Percentiles rank a stretch among this genome's conserved stretches.
Evolutionary conservation across 2,797 vertebrate species (phyloP).

Genomic region (Epinephelus malabaricus): DNA sequence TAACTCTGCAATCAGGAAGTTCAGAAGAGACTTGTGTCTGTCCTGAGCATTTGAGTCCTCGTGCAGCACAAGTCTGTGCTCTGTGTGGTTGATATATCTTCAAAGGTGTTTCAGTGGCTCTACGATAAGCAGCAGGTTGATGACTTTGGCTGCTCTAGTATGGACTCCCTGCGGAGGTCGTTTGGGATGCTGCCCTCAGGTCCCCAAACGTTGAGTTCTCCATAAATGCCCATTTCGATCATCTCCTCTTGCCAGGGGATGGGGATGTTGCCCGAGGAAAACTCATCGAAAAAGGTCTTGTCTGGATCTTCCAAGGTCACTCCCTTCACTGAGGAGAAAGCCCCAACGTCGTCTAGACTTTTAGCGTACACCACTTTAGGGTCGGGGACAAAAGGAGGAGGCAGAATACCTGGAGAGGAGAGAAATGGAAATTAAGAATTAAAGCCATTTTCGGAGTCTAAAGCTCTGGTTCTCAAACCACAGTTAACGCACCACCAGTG

Average conservation of each 20-base stretch:
- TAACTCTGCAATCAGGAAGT: slow-evolving; percentile 35
- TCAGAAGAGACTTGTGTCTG: slow-evolving; percentile 41
- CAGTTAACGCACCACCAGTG: too few relatives aligned
- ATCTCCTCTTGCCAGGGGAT: slow-evolving; percentile 96
- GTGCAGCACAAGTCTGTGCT: slow-evolving; percentile 17
- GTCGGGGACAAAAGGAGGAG: slow-evolving; percentile 90
- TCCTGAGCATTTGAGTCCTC: slow-evolving; percentile 42
- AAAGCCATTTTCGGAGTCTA: too few relatives aligned
- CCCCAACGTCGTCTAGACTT: slow-evolving; percentile 90
- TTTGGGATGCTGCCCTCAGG: slow-evolving; percentile 83
- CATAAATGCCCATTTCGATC: slow-evolving; percentile 91
- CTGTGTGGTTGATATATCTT: slow-evolving; percentile 10
- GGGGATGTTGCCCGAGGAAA: slow-evolving; percentile 90
- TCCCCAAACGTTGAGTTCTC: slow-evolving; percentile 90
- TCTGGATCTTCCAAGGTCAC: slow-evolving; percentile 87
- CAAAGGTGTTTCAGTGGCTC: slow-evolving; percentile 14
- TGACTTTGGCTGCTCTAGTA: slow-evolving; percentile 87
- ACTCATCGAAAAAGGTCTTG: slow-evolving; percentile 89
- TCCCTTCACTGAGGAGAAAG: slow-evolving; percentile 92
- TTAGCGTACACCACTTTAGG: slow-evolving; percentile 92
- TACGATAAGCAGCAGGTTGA: slow-evolving; percentile 89
- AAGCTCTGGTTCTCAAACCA: too few relatives aligned
- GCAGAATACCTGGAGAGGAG: slow-evolving; percentile 85
- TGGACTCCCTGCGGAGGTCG: slow-evolving; percentile 88
- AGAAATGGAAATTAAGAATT: too few relatives aligned